A percentile compares a stretch with the other conserved stretches of the same genome.
phyloP scores from a whole-genome alignment of 1,140 invertebrate species.

The Tribolium castaneum region DNA sequence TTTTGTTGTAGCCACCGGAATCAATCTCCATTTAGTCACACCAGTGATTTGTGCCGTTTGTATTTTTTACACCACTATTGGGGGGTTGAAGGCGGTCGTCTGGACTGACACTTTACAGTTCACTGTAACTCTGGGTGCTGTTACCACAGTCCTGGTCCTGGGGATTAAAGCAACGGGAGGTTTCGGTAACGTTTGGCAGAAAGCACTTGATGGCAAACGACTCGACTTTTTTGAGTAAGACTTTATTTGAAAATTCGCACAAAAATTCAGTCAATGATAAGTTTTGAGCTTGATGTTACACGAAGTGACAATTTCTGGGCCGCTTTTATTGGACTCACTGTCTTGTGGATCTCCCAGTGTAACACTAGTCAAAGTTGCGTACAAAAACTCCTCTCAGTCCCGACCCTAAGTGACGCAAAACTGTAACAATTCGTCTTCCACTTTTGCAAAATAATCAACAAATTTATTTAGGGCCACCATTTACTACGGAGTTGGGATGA shows the following conservation, averaged over 20 bases:
- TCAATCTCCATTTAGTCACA: constrained; percentile 74
- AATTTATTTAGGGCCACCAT: constrained; percentile 60
- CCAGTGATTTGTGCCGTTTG: constrained; percentile 78
- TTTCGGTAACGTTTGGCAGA: constrained; percentile 65
- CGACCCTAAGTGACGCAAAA: constrained; percentile 66
- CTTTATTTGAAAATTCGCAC: too few species aligned
- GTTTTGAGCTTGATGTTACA: constrained; percentile 68
- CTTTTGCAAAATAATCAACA: constrained; percentile 4
- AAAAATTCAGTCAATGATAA: constrained; percentile 48
- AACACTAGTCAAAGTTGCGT: constrained; percentile 72
- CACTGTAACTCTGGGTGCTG: constrained; percentile 74
- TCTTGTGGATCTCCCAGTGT: constrained; percentile 69
- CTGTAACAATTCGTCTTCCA: constrained; percentile 60
- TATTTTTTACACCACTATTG: constrained; percentile 83
- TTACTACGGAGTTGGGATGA: constrained; percentile 65
- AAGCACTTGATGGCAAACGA: constrained; percentile 66
- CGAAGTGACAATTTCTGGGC: constrained; percentile 72
- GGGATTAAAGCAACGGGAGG: constrained; percentile 75
- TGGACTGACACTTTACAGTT: constrained; percentile 80
- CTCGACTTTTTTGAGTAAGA: constrained; percentile 60
- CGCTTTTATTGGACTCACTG: constrained; percentile 68
- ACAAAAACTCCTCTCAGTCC: constrained; percentile 71
- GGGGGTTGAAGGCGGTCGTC: constrained; percentile 80
- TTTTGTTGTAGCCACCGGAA: constrained; percentile 74
- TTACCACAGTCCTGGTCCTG: constrained; percentile 72